Percentiles rank a stretch among this genome's conserved stretches.
Conservation (phyloP, 2,888 invertebrate genomes). For the Aleiodes leptofemur region DNA sequence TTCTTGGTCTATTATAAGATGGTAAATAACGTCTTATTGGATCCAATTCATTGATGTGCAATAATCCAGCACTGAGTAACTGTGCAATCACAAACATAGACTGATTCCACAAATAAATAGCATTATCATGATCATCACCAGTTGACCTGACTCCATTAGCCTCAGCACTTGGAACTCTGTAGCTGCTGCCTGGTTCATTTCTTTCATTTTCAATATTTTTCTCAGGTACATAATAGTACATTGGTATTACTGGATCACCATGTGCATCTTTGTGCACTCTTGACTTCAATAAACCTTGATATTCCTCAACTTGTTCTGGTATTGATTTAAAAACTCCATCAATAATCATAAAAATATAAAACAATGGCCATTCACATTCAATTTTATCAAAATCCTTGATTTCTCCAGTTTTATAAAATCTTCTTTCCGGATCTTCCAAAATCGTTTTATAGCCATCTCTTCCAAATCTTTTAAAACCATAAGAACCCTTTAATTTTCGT, state of each 20-base stretch:
- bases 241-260: slow-evolving; percentile 95
- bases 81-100: slow-evolving; percentile 96
- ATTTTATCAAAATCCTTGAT: slow-evolving; percentile 94
- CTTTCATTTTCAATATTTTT: slow-evolving; percentile 85
- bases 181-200: slow-evolving; percentile 82
- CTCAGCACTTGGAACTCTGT: slow-evolving; percentile 80
- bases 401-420: slow-evolving; percentile 93
- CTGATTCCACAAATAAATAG: slow-evolving; percentile 87
- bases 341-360: slow-evolving; percentile 96
- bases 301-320: slow-evolving; percentile 94
- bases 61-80: slow-evolving; percentile 89
- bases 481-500: slow-evolving; percentile 88
- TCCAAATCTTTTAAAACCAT: slow-evolving; percentile 95
- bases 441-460: slow-evolving; percentile 96
- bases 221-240: slow-evolving; percentile 92
- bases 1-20: slow-evolving; percentile 94
- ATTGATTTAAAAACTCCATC: slow-evolving; percentile 94
- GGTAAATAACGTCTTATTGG: slow-evolving; percentile 96
- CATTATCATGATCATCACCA: slow-evolving; percentile 55
- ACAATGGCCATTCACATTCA: slow-evolving; percentile 99
- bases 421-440: slow-evolving; percentile 86
- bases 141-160: slow-evolving; percentile 73
- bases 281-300: slow-evolving; percentile 88
- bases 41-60: slow-evolving; percentile 96
- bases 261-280: slow-evolving; percentile 88